Percentiles rank a stretch among this genome's conserved stretches.
phyloP scores from a whole-genome alignment of 35 echinoderm and acorn worm species.

The Lytechinus pictus region DNA sequence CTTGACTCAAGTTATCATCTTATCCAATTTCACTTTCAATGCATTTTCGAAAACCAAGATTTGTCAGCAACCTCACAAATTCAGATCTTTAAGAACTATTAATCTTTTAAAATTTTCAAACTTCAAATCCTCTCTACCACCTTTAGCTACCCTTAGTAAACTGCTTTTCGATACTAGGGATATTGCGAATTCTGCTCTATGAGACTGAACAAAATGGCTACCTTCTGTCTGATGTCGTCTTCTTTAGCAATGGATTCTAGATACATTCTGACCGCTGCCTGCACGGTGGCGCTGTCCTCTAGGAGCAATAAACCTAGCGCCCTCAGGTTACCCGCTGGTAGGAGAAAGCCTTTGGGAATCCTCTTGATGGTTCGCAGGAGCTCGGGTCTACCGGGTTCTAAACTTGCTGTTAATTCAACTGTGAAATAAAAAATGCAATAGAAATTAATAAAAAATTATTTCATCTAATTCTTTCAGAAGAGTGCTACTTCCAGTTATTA shows the following conservation, averaged over 20 bases:
- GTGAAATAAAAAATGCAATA: not conserved
- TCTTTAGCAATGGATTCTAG: slow-evolving; percentile 82
- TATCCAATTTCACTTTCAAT: too few relatives aligned
- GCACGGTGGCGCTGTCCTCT: slow-evolving; percentile 79
- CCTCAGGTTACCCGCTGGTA: slow-evolving; percentile 83
- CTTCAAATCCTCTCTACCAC: too few relatives aligned
- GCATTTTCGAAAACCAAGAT: too few relatives aligned
- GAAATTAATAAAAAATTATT: too few relatives aligned
- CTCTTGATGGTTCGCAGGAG: slow-evolving; percentile 87
- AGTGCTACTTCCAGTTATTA: too few relatives aligned
- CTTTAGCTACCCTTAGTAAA: too few relatives aligned
- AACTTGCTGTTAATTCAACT: slow-evolving; percentile 94
- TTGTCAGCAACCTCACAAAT: too few relatives aligned
- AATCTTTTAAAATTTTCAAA: too few relatives aligned
- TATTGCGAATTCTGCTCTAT: too few relatives aligned
- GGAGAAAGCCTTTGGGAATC: slow-evolving; percentile 77
- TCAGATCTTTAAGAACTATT: too few relatives aligned
- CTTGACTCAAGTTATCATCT: not conserved
- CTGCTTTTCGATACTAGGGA: too few relatives aligned
- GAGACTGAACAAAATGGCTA: slow-evolving; percentile 5
- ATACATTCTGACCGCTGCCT: slow-evolving; percentile 87
- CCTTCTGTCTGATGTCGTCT: slow-evolving; percentile 76
- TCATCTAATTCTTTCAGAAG: too few relatives aligned
- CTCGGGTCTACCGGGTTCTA: slow-evolving; percentile 85
- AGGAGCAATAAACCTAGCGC: slow-evolving; percentile 79